Evolutionary conservation across 2,113 vertebrate genomes (phyloP), one percentile per base, ranked within the genome.

Genomic region (Chauna torquata): DNA sequence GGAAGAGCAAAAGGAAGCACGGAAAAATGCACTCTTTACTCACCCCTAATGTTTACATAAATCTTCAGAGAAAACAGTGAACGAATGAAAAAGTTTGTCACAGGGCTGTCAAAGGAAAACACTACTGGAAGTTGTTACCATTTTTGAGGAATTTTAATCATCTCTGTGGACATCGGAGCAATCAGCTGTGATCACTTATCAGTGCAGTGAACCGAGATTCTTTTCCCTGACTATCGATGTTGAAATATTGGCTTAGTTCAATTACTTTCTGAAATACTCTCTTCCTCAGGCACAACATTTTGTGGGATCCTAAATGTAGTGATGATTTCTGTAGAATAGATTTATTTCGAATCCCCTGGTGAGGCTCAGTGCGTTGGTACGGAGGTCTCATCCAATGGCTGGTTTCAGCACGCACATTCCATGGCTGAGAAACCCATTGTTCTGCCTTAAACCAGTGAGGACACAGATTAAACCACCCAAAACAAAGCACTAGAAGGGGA

Each of bases 131-230:
- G 54, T n/a, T 87, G 40, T 65, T 80, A 54, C 9, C 69, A 8
- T 92, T 90, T 96, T 88, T 87, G 70, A 95, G 85, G 90, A 76
- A 82, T 92, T 76, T 58, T 87, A 89, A 40, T 86, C 12, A 1
- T 57, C 80, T n/a, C 40, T 0, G 2, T 49, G 91, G 92, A 64
- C 58, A 84, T 61, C 57, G 44, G 24, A 89, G 70, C 44, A 65
- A 83, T 92, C 62, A 91, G 54, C 81, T 80, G 49, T 4, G 0
- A 59, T 92, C 1, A 2, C 59, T 93, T 79, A 86, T 70, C 49
- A n/a, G 13, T 52, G 24, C 44, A 78, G 70, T 45, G 52, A 94
- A 9, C 69, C 8, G 55, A 75, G 49, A 10, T 64, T 82, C 61
- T 75, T 78, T 64, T 72, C 25, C 40, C 66, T 69, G 45, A 32